phyloP scores from a whole-genome alignment of 2,113 vertebrate genomes.

The Argyrosomus japonicus region DNA sequence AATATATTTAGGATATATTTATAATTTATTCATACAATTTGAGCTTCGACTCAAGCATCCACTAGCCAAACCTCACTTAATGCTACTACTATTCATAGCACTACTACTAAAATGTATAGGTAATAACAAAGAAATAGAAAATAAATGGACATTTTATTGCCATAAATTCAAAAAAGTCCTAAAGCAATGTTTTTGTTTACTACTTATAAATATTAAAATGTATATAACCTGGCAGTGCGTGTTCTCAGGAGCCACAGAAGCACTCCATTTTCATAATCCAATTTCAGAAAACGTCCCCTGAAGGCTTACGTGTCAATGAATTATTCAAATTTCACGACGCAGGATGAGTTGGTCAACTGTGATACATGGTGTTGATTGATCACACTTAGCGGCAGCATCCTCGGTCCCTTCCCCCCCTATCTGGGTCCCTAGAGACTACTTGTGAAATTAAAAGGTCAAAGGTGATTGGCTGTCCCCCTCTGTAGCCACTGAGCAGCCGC shows the following conservation, averaged over 20 bases:
- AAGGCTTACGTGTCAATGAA: slow-evolving; percentile 52
- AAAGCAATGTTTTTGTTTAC: background rate
- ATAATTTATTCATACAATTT: slow-evolving; percentile 6
- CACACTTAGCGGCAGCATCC: slow-evolving; percentile 54
- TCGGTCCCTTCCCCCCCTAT: background rate
- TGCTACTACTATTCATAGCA: background rate
- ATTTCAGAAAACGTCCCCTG: slow-evolving; percentile 13
- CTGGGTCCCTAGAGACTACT: slow-evolving; percentile 49
- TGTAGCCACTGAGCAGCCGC: slow-evolving; percentile 48
- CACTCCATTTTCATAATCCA: slow-evolving; percentile 45
- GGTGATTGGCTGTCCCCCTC: slow-evolving; percentile 54
- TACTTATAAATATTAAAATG: slow-evolving; percentile 14
- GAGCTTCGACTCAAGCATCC: too few relatives aligned
- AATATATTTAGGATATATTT: slow-evolving; percentile 3
- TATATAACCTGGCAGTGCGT: background rate
- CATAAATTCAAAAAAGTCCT: background rate
- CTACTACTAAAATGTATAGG: background rate
- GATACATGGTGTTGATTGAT: slow-evolving; percentile 70
- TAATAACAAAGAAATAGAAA: background rate
- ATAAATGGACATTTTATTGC: too few relatives aligned
- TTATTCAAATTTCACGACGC: slow-evolving; percentile 61
- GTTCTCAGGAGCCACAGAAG: background rate
- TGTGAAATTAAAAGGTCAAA: slow-evolving; percentile 72
- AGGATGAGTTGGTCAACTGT: slow-evolving; percentile 53
- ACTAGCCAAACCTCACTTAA: background rate